A percentile compares a stretch with the other conserved stretches of the same genome.
phyloP scores from a whole-genome alignment of 2,113 vertebrate species.

The Rhineura floridana region DNA sequence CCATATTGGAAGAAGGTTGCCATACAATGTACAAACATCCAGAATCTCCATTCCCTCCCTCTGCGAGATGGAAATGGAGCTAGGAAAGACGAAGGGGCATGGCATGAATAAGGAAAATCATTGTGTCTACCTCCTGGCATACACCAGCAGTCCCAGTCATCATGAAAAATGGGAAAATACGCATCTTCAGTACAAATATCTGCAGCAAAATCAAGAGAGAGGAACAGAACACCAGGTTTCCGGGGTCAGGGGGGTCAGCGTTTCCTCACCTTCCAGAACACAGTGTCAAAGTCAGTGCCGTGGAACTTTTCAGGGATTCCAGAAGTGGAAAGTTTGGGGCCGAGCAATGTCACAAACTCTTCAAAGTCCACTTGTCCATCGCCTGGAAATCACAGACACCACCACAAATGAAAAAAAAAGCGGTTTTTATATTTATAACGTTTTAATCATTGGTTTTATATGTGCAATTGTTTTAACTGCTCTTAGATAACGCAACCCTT shows the following conservation, averaged over 20 bases:
- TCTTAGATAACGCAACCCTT: too few species aligned
- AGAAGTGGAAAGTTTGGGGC: conserved; percentile 93
- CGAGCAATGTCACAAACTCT: conserved; percentile 95
- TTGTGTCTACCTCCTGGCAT: not conserved
- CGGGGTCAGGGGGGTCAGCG: not conserved
- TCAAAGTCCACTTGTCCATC: conserved; percentile 98
- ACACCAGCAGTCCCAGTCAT: not conserved
- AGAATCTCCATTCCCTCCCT: not conserved
- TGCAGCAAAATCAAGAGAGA: not conserved
- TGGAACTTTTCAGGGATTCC: conserved; percentile 94
- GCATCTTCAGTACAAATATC: not conserved
- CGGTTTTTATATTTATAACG: too few species aligned
- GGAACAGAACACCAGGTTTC: not conserved
- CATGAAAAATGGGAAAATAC: not conserved
- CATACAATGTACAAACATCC: not conserved
- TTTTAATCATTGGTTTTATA: too few species aligned
- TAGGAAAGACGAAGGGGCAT: not conserved
- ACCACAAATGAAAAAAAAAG: not conserved
- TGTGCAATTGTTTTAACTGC: too few species aligned
- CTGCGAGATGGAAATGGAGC: not conserved
- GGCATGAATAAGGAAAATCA: not conserved
- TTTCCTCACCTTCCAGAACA: conserved; percentile 95
- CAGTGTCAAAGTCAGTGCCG: conserved; percentile 94
- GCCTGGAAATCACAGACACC: conserved; percentile 72
- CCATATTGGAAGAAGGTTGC: too few species aligned